Conservation (phyloP, 2,888 invertebrate genomes). For the Chydorus sphaericus region DNA sequence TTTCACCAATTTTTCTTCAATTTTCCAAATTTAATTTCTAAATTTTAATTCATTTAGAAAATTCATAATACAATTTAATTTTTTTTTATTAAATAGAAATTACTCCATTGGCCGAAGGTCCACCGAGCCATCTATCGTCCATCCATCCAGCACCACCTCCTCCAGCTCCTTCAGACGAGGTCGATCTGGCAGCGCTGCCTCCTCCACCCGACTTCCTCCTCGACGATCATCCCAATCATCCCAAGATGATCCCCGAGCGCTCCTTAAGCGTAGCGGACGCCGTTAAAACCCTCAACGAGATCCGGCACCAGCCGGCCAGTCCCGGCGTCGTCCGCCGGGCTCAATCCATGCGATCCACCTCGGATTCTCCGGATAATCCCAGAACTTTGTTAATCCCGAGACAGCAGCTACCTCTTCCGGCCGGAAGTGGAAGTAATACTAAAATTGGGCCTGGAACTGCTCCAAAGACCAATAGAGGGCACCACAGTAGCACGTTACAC, state of each 20-base stretch:
- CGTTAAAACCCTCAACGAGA: conserved; percentile 66
- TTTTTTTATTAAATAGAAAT: too few species aligned
- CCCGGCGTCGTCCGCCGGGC: conserved; percentile 39
- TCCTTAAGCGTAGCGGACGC: conserved; percentile 64
- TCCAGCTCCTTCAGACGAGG: conserved; percentile 27
- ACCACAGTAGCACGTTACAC: neutral
- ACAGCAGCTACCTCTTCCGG: neutral
- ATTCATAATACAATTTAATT: too few species aligned
- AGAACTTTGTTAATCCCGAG: neutral
- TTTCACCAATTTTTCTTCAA: too few species aligned
- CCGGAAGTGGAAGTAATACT: neutral
- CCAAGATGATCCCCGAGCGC: conserved; percentile 25
- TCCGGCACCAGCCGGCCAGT: conserved; percentile 74
- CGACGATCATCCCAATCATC: conserved; percentile 1
- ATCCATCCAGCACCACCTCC: neutral
- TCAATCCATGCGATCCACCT: conserved; percentile 19
- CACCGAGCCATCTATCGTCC: neutral
- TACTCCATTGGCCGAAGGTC: too few species aligned
- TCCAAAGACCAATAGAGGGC: neutral
- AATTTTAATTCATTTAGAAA: too few species aligned
- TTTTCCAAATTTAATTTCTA: too few species aligned
- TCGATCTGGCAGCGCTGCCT: conserved; percentile 41
- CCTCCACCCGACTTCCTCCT: conserved; percentile 66
- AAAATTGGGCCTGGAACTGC: neutral
- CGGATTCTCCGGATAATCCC: neutral